Percentiles rank a stretch among this genome's conserved stretches.
Evolutionary conservation across 2,888 invertebrate species (phyloP).

Genomic region (Aphodius sticticus): DNA sequence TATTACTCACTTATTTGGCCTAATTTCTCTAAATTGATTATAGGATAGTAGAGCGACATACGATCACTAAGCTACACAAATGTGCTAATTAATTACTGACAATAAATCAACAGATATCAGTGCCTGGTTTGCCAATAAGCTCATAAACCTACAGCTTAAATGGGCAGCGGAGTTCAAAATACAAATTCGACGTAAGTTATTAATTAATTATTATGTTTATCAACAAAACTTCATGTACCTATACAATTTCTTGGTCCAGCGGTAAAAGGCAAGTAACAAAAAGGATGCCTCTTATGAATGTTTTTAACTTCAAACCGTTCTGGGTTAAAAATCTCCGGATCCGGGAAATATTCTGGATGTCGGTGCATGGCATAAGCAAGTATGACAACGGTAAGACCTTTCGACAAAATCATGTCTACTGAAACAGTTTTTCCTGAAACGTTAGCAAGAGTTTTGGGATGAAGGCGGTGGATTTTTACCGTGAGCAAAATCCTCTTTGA

Average conservation of each 20-base stretch:
- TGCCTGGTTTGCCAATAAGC: no score
- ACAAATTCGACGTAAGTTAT: no score
- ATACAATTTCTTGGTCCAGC: conserved; percentile 21
- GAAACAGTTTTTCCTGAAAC: not conserved
- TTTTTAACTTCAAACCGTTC: conserved; percentile 10
- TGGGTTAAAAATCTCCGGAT: conserved; percentile 10
- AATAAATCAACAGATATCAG: no score
- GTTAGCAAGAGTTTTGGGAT: not conserved
- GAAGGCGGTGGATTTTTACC: not conserved
- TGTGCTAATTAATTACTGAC: no score
- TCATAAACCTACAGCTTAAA: no score
- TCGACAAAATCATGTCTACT: conserved; percentile 4
- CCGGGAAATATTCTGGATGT: conserved; percentile 10
- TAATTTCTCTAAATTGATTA: no score
- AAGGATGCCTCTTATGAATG: not conserved
- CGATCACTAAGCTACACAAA: no score
- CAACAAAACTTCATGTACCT: not conserved
- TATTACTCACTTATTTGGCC: no score
- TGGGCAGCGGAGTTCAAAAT: no score
- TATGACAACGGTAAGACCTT: not conserved
- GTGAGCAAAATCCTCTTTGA: conserved; percentile 12
- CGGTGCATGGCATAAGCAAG: conserved; percentile 4
- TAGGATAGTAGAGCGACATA: no score
- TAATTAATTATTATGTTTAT: no score
- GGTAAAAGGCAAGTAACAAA: conserved; percentile 11